Conservation (phyloP, 2,888 invertebrate genomes). For the Hanleya hanleyi region DNA sequence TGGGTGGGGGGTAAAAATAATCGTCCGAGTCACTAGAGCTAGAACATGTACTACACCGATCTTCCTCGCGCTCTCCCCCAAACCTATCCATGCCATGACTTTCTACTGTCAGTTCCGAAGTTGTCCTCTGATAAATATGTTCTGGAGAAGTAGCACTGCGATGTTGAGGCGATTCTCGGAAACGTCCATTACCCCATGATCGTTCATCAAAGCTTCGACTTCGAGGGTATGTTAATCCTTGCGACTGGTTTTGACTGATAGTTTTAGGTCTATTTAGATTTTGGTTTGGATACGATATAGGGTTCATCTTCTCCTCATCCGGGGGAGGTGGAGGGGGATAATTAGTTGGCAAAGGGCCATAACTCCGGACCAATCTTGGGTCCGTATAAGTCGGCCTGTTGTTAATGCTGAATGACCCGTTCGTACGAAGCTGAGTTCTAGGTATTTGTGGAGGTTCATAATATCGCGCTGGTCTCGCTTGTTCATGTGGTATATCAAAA, state of each 20-base stretch:
- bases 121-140: not conserved
- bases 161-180: conserved; percentile 8
- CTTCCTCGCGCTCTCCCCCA: conserved; percentile 63
- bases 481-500: conserved; percentile 31
- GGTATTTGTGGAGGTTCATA: not conserved
- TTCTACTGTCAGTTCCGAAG: not conserved
- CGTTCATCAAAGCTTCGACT: conserved; percentile 65
- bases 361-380: not conserved
- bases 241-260: not conserved
- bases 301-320: conserved; percentile 62
- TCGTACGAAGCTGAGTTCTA: not conserved
- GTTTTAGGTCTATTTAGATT: too few relatives aligned
- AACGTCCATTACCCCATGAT: conserved; percentile 36
- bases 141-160: not conserved
- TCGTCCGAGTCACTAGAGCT: conserved; percentile 82
- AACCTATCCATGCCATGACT: not conserved
- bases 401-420: conserved; percentile 2
- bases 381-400: not conserved
- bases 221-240: conserved; percentile 45
- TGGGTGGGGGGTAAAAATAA: conserved; percentile 85
- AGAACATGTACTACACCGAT: conserved; percentile 90
- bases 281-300: conserved; percentile 61
- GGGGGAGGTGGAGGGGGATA: not conserved
- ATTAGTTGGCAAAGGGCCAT: not conserved
- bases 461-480: not conserved